Conservation (phyloP, 2,888 invertebrate species). For the Oeneis ivallda region DNA sequence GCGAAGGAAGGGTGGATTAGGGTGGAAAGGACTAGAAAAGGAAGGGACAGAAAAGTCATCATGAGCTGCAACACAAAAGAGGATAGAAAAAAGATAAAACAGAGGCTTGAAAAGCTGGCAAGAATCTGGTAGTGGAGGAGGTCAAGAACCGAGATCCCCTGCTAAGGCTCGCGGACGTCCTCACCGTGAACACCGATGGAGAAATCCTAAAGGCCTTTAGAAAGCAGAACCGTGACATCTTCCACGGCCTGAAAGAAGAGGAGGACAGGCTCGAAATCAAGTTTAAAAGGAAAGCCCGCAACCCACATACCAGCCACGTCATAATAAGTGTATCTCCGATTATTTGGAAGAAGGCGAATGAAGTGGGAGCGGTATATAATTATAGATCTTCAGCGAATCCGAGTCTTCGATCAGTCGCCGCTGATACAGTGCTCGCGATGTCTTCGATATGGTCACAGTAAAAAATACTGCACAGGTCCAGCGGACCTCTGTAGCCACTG, state of each 20-base stretch:
- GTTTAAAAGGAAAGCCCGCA: no score
- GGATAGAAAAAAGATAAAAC: no score
- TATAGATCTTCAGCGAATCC: no score
- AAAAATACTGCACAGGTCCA: conserved; percentile 12
- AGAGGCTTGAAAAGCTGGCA: no score
- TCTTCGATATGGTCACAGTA: conserved; percentile 27
- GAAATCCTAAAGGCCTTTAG: no score
- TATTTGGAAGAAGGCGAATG: not conserved
- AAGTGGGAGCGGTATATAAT: not conserved
- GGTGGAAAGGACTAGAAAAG: not conserved
- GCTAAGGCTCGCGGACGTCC: no score
- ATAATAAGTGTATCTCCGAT: not conserved
- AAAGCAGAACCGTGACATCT: no score
- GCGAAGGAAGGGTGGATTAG: not conserved
- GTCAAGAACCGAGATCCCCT: no score
- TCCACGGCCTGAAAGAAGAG: no score
- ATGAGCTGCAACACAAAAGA: not conserved
- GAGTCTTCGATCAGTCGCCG: not conserved
- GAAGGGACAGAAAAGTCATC: not conserved
- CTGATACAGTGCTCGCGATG: conserved; percentile 10
- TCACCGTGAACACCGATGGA: no score
- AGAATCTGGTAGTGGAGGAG: no score
- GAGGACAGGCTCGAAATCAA: no score
- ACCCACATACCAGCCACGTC: not conserved
- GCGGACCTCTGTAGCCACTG: conserved; percentile 29